Conservation (phyloP, 2,797 vertebrate species). For the Coracias cyanogaster region DNA sequence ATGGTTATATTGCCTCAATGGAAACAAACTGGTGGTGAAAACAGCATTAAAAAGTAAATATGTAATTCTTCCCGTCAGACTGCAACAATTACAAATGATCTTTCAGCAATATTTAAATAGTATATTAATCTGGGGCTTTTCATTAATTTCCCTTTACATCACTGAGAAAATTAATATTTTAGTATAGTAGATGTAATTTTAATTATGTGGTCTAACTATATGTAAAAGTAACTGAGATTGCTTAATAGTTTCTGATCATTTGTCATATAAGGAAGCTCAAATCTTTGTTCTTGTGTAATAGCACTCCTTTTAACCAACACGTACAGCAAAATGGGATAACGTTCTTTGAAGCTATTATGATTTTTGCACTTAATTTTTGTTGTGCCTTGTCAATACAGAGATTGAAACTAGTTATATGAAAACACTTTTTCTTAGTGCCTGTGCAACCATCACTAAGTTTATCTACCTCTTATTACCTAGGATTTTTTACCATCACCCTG, state of each 20-base stretch:
- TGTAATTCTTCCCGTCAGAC: background rate
- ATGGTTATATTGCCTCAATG: background rate
- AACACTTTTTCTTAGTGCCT: background rate
- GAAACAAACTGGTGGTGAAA: background rate
- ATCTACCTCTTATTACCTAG: background rate
- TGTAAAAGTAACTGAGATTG: constrained; percentile 22
- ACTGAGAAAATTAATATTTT: constrained; percentile 19
- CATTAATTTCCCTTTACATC: background rate
- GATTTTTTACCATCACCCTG: background rate
- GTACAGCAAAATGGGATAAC: background rate
- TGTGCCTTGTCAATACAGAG: background rate
- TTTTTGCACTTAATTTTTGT: background rate
- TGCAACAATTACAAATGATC: background rate
- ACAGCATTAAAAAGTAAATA: constrained; percentile 3
- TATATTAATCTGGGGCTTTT: background rate
- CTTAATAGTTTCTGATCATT: background rate
- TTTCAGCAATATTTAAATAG: background rate
- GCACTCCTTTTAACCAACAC: background rate
- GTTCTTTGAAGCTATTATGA: background rate
- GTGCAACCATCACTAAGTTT: background rate
- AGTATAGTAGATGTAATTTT: background rate
- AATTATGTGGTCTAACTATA: constrained; percentile 1
- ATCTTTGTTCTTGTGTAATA: background rate
- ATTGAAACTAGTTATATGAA: background rate
- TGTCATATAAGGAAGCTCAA: background rate